These are phyloP conservation scores for Hydropotes inermis DNA, from an alignment of 2,113 vertebrate genomes.

Conservation along the genomic window DNA sequence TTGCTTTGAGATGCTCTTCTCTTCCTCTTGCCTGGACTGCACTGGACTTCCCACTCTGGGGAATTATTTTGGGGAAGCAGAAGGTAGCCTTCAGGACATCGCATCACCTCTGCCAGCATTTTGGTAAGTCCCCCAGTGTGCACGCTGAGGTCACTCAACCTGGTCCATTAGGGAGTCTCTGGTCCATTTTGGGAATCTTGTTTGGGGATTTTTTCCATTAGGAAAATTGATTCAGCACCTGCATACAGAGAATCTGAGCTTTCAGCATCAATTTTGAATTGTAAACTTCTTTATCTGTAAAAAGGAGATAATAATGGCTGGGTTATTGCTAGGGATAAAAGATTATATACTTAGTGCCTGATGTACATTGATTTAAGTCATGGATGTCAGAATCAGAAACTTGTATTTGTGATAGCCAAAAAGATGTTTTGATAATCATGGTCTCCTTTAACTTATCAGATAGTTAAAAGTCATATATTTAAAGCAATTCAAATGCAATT, in stretches of 20 bases:
- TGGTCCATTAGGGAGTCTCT: not conserved
- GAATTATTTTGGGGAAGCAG: not conserved
- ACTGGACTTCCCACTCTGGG: not conserved
- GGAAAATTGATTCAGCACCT: not conserved
- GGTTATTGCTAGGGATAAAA: not conserved
- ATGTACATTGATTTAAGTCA: not conserved
- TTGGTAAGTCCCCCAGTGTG: not conserved
- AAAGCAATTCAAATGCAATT: not conserved
- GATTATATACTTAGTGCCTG: not conserved
- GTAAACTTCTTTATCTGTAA: not conserved
- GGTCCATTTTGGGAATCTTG: not conserved
- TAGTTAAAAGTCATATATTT: not conserved
- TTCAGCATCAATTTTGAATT: not conserved
- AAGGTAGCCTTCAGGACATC: not conserved
- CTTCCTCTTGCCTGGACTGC: not conserved
- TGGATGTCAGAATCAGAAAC: not conserved
- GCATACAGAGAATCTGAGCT: not conserved
- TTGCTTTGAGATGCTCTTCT: not conserved
- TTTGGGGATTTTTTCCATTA: not conserved
- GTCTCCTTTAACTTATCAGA: not conserved
- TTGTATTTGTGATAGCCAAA: not conserved
- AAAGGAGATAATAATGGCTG: not conserved
- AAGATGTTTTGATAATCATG: not conserved
- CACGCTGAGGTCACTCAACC: not conserved
- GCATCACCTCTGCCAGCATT: not conserved